Evolutionary conservation across 2,888 invertebrate genomes (phyloP).

Genomic region (Xylota sylvarum): DNA sequence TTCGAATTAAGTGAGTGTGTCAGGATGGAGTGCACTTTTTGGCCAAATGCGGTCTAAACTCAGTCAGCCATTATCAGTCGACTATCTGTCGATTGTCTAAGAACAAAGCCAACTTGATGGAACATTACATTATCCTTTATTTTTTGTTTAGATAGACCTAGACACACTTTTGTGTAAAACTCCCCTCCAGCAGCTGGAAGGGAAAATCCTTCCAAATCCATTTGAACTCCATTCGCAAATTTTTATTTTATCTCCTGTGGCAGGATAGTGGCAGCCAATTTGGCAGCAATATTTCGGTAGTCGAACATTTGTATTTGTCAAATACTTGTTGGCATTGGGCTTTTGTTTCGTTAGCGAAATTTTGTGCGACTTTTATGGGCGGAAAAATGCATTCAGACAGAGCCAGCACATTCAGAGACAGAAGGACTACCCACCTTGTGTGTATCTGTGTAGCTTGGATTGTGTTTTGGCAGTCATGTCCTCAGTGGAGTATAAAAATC

Average conservation of each 20-base stretch:
- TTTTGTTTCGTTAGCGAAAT: slow-evolving; percentile 43
- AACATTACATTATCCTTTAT: too few relatives aligned
- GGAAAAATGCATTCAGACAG: slow-evolving; percentile 31
- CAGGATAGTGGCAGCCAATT: slow-evolving; percentile 41
- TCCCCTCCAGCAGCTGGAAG: too few relatives aligned
- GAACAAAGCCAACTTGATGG: not conserved
- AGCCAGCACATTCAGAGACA: not conserved
- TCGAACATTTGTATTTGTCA: slow-evolving; percentile 68
- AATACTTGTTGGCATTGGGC: slow-evolving; percentile 65
- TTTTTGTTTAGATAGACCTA: not conserved
- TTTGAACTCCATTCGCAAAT: not conserved
- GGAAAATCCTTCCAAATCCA: too few relatives aligned
- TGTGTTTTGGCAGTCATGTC: slow-evolving; percentile 54
- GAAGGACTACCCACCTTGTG: not conserved
- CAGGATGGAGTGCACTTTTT: not conserved
- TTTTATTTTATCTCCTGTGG: slow-evolving; percentile 9
- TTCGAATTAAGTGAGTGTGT: slow-evolving; percentile 33
- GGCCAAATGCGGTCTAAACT: slow-evolving; percentile 8
- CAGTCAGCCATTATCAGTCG: not conserved
- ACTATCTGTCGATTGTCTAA: too few relatives aligned
- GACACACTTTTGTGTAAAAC: not conserved
- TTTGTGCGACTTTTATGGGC: slow-evolving; percentile 45
- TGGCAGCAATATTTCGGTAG: slow-evolving; percentile 52
- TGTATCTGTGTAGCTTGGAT: not conserved
- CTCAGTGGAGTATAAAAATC: slow-evolving; percentile 52